Percentiles rank a stretch among this genome's conserved stretches.
Evolutionary conservation across 2,113 vertebrate species (phyloP).

Genomic region (Gambusia holbrooki): DNA sequence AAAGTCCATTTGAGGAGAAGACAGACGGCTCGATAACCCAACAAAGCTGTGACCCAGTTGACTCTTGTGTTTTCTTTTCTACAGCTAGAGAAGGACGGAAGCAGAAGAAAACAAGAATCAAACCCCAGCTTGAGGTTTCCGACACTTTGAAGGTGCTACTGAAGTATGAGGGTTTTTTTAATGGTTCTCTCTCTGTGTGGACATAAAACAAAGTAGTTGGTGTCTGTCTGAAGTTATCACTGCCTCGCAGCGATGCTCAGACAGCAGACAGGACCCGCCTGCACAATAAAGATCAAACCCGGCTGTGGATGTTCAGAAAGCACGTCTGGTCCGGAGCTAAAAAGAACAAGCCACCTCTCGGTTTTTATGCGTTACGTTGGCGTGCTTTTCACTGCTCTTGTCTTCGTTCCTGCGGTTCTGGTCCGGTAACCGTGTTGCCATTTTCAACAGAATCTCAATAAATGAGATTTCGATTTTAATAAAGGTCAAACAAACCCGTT

Average conservation of each 20-base stretch:
- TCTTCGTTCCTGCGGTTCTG: not conserved
- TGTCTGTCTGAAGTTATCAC: conserved; percentile 53
- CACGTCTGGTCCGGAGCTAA: conserved; percentile 6
- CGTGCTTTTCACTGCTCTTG: not conserved
- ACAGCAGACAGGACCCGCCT: conserved; percentile 5
- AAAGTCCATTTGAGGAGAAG: conserved; percentile 24
- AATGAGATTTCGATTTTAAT: conserved; percentile 52
- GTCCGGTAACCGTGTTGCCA: conserved; percentile 34
- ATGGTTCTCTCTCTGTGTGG: conserved; percentile 27
- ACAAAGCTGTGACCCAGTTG: conserved; percentile 40
- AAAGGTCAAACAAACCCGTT: conserved; percentile 43
- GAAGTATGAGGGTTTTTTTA: conserved; percentile 39
- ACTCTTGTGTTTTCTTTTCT: conserved; percentile 20
- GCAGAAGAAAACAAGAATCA: conserved; percentile 12
- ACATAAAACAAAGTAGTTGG: conserved; percentile 63
- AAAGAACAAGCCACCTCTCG: conserved; percentile 3
- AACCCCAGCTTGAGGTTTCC: conserved; percentile 32
- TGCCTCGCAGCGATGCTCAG: conserved; percentile 33
- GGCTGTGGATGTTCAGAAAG: conserved; percentile 19
- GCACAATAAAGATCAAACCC: conserved; percentile 35
- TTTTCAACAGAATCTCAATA: conserved; percentile 10
- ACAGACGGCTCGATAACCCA: conserved; percentile 16
- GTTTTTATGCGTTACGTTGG: not conserved
- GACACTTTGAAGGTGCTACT: conserved; percentile 58
- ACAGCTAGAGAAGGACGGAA: conserved; percentile 22